Percentiles rank a stretch among this genome's conserved stretches.
phyloP scores from a whole-genome alignment of 2,113 vertebrate species.

The Falcunculus frontatus region DNA sequence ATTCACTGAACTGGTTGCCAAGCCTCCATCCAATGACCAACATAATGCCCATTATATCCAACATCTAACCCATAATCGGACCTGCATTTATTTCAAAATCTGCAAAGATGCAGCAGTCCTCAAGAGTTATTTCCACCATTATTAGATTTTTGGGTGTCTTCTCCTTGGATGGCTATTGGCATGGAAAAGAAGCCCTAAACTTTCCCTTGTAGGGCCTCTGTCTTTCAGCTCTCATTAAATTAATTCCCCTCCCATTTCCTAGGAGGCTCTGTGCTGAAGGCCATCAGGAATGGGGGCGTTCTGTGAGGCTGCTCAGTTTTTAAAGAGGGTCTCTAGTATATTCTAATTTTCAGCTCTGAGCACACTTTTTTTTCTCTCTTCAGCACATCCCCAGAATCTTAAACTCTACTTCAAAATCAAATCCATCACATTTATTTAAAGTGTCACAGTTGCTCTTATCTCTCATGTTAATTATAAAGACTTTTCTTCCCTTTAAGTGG shows the following conservation, averaged over 20 bases:
- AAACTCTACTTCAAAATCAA: constrained; percentile 45
- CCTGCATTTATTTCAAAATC: neutral
- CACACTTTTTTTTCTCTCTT: neutral
- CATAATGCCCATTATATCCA: neutral
- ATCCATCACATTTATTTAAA: neutral
- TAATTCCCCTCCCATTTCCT: neutral
- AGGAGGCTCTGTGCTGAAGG: neutral
- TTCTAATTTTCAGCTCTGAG: neutral
- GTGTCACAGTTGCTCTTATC: constrained; percentile 16
- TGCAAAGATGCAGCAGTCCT: neutral
- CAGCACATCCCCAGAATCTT: neutral
- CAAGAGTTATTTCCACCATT: neutral
- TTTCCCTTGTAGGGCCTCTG: neutral
- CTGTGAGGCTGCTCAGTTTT: neutral
- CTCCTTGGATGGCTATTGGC: neutral
- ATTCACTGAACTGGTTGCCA: neutral
- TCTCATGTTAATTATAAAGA: neutral
- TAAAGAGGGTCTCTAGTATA: neutral
- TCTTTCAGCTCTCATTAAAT: neutral
- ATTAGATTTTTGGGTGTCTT: neutral
- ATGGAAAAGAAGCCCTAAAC: neutral
- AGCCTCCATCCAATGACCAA: neutral
- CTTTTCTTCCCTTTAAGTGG: neutral
- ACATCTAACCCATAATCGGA: rapidly evolving
- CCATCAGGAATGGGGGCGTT: neutral